Evolutionary conservation across 2,113 vertebrate genomes (phyloP), one percentile per base, ranked within the genome.

Genomic region (Xiphophorus couchianus): DNA sequence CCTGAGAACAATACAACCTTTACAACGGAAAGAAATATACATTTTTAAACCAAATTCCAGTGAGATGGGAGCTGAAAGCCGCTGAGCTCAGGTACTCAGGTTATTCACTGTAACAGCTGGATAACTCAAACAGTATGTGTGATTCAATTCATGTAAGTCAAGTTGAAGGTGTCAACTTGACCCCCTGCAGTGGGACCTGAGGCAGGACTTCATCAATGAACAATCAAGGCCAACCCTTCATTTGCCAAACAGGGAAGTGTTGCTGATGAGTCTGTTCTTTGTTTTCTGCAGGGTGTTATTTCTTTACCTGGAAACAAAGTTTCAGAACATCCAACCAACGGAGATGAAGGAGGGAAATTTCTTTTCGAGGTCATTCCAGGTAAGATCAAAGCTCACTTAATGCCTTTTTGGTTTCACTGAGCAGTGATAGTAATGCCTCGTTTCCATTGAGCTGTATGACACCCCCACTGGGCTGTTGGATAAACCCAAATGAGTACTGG

Each of bases 291-390:
- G 98, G 98, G 98, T 76, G 74, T 95, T 74, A 98, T 99, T 93
- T 94, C 95, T 84, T 93, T 99, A 79, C 96, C 96, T 77, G 98
- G 98, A 89, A 99, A 99, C 95, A 97, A 95, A 95, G 97, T 99
- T 48, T 89, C 94, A n/a, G 98, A 99, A 65, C 97, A 99, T 93
- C 93, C 96, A 19, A 96, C 90, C 93, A 97, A 94, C 89, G 95
- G 97, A 58, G 98, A 99, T 74, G 97, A 95, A 66, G 95, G 95
- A 27, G 97, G 97, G 27, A 99, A 97, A 89, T 99, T 96, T 90
- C 96, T 99, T 82, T 99, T 99, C 82, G 98, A 99, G 96, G 95
- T 99, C 85, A 81, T 97, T 94, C 95, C 98, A 96, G 98, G 98
- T 99, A 97, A 73, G 94, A 71, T 51, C 25, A 70, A 58, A 44